Percentiles rank a stretch among this genome's conserved stretches.
These are phyloP conservation scores for Apostichopus japonicus DNA, from an alignment of 35 echinoderm and acorn worm species.

Conservation along the genomic window DNA sequence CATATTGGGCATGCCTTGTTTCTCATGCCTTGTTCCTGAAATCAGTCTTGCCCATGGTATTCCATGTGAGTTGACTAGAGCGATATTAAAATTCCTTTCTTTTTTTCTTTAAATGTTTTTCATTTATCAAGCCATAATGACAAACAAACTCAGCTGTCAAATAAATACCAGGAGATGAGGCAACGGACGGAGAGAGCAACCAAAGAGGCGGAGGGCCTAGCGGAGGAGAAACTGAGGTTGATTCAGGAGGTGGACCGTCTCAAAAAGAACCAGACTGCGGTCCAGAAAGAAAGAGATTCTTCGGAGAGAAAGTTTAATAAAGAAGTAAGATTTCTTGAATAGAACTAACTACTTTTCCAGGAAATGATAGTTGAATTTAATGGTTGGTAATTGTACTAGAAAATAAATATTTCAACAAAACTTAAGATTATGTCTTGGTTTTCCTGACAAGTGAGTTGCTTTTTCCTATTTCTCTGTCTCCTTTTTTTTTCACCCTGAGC, in stretches of 20 bases:
- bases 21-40: too few species aligned
- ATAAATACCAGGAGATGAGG: slow-evolving; percentile 67
- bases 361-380: too few species aligned
- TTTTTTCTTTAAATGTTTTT: not conserved
- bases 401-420: too few species aligned
- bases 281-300: slow-evolving; percentile 73
- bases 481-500: too few species aligned
- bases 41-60: too few species aligned
- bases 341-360: too few species aligned
- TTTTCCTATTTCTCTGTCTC: too few species aligned
- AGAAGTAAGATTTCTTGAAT: slow-evolving; percentile 49
- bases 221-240: slow-evolving; percentile 83
- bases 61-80: too few species aligned
- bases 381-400: not conserved
- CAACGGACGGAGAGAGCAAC: slow-evolving; percentile 62
- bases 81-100: too few species aligned
- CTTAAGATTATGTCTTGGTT: too few species aligned
- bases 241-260: slow-evolving; percentile 74
- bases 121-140: slow-evolving; percentile 65
- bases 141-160: slow-evolving; percentile 66
- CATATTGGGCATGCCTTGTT: too few species aligned
- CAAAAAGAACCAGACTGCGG: slow-evolving; percentile 69
- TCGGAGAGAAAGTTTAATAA: slow-evolving; percentile 72
- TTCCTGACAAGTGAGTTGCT: too few species aligned
- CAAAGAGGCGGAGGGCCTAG: slow-evolving; percentile 79